phyloP scores from a whole-genome alignment of 2,888 invertebrate species.

The Microdon myrmicae region DNA sequence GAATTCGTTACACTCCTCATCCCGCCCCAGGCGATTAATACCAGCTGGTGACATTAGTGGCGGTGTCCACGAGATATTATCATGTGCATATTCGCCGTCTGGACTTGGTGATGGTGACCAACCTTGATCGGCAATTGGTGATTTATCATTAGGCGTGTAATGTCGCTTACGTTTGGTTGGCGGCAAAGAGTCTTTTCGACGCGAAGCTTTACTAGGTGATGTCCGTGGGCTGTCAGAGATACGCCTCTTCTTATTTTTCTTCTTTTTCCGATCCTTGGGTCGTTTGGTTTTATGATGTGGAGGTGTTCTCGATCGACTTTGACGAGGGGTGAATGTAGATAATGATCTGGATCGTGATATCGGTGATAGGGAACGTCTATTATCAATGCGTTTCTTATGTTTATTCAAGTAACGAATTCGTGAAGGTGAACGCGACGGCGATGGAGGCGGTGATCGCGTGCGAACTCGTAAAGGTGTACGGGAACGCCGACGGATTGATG shows the following conservation, averaged over 20 bases:
- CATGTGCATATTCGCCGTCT: conserved; percentile 59
- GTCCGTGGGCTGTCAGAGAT: conserved; percentile 57
- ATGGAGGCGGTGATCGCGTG: conserved; percentile 61
- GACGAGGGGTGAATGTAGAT: conserved; percentile 61
- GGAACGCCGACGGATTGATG: conserved; percentile 53
- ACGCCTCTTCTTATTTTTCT: conserved; percentile 57
- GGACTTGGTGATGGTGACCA: conserved; percentile 73
- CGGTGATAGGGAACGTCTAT: conserved; percentile 38
- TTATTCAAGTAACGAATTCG: conserved; percentile 20
- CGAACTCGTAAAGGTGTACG: conserved; percentile 57
- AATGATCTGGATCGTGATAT: conserved; percentile 20
- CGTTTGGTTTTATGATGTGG: conserved; percentile 54
- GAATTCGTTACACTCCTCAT: conserved; percentile 68
- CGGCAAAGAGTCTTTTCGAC: conserved; percentile 58
- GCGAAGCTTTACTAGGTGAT: conserved; percentile 52
- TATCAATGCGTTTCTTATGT: conserved; percentile 27
- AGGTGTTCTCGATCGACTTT: conserved; percentile 58
- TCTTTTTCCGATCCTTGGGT: conserved; percentile 57
- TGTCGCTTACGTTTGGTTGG: conserved; percentile 59
- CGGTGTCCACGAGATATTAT: conserved; percentile 73
- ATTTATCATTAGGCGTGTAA: conserved; percentile 54
- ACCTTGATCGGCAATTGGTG: conserved; percentile 58
- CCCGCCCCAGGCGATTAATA: conserved; percentile 67
- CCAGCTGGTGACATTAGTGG: conserved; percentile 66
- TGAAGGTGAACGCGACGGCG: conserved; percentile 54